Percentiles rank a stretch among this genome's conserved stretches.
Conservation (phyloP, 2,888 invertebrate genomes). For the Ceramica pisi region DNA sequence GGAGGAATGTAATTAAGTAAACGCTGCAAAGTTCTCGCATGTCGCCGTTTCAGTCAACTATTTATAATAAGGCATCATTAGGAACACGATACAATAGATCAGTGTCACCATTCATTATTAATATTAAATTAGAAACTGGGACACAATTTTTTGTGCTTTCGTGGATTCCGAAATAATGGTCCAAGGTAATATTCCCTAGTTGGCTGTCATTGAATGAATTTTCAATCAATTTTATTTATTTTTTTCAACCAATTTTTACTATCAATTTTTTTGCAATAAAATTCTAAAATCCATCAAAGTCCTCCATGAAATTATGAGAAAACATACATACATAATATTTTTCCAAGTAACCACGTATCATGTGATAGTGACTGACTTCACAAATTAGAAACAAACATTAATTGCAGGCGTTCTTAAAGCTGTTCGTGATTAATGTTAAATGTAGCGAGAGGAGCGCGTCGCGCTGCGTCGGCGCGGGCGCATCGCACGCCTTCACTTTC, state of each 20-base stretch:
- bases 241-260: too few relatives aligned
- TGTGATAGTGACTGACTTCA: conserved; percentile 18
- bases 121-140: conserved; percentile 32
- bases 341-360: not conserved
- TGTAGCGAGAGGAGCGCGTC: conserved; percentile 64
- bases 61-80: conserved; percentile 43
- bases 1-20: conserved; percentile 50
- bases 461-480: conserved; percentile 65
- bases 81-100: conserved; percentile 25
- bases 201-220: not conserved
- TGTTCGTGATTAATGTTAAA: conserved; percentile 65
- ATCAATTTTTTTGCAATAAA: too few relatives aligned
- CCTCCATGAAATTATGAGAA: too few relatives aligned
- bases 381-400: conserved; percentile 61
- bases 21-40: conserved; percentile 43
- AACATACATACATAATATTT: too few relatives aligned
- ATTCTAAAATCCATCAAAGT: too few relatives aligned
- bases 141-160: not conserved
- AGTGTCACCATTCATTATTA: conserved; percentile 32
- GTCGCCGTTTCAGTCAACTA: conserved; percentile 32
- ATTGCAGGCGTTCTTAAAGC: conserved; percentile 65
- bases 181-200: not conserved
- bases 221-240: too few relatives aligned
- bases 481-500: conserved; percentile 76
- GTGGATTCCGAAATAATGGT: not conserved